A percentile compares a stretch with the other conserved stretches of the same genome.
phyloP scores from a whole-genome alignment of 2,888 invertebrate species.

The Metellina segmentata region DNA sequence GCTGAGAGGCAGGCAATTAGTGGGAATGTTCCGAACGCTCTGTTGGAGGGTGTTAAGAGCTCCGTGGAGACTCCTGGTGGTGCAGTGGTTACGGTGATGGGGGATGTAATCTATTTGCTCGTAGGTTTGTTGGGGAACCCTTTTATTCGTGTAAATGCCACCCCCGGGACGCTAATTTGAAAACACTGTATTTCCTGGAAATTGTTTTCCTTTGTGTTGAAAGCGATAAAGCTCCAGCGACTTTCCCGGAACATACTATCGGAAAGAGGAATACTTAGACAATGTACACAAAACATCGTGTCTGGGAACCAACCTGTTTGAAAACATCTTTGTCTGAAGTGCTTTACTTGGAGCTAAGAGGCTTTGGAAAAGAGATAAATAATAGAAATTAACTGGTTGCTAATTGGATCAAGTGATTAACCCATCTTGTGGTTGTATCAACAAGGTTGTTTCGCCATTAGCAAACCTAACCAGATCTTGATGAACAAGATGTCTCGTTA shows the following conservation, averaged over 20 bases:
- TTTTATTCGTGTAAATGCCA: constrained; percentile 47
- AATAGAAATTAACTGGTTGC: too few species aligned
- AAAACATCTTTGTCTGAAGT: not conserved
- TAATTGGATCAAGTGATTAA: too few species aligned
- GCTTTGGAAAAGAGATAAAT: too few species aligned
- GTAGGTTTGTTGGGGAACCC: constrained; percentile 12
- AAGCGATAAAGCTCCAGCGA: not conserved
- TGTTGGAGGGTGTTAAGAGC: constrained; percentile 54
- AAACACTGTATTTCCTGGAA: constrained; percentile 10
- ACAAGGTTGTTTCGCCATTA: too few species aligned
- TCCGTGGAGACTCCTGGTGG: constrained; percentile 7
- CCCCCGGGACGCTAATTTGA: constrained; percentile 39
- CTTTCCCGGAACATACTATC: not conserved
- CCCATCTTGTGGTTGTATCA: too few species aligned
- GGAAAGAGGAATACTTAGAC: not conserved
- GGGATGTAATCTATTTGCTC: constrained; percentile 15
- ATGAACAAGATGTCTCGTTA: too few species aligned
- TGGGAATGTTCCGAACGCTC: constrained; percentile 2
- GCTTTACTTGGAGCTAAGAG: not conserved
- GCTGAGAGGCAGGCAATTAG: constrained; percentile 44
- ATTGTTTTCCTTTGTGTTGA: constrained; percentile 1
- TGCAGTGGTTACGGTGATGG: too few species aligned
- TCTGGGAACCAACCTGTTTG: not conserved
- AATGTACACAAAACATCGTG: not conserved
- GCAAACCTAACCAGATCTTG: too few species aligned